phyloP scores from a whole-genome alignment of 2,888 invertebrate genomes.

The Rhagonycha lutea region DNA sequence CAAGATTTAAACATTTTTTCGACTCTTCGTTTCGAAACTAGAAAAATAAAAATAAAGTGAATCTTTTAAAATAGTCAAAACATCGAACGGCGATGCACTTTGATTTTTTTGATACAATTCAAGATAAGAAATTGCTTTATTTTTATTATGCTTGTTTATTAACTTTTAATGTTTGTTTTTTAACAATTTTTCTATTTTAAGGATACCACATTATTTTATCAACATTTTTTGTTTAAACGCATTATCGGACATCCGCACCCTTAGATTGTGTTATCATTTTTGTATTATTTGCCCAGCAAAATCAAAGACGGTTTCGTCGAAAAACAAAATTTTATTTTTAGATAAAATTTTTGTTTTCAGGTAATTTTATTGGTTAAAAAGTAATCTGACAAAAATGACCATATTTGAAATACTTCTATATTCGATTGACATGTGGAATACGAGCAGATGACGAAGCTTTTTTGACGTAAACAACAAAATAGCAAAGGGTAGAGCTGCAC shows the following conservation, averaged over 20 bases:
- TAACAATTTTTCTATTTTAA: neutral
- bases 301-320: conserved; percentile 50
- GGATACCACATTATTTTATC: neutral
- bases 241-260: conserved; percentile 42
- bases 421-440: conserved; percentile 13
- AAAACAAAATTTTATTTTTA: conserved; percentile 52
- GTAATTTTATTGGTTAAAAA: conserved; percentile 13
- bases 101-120: neutral
- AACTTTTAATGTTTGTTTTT: neutral
- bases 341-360: conserved; percentile 49
- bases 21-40: neutral
- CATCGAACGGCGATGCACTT: neutral
- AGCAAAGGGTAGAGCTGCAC: conserved; percentile 43
- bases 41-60: neutral
- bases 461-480: conserved; percentile 41
- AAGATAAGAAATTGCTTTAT: neutral
- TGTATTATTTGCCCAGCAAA: conserved; percentile 50
- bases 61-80: neutral
- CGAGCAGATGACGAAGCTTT: conserved; percentile 38
- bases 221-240: conserved; percentile 29
- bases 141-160: neutral
- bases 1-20: neutral
- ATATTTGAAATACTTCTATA: conserved; percentile 10
- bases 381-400: neutral
- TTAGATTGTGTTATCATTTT: conserved; percentile 35